These are phyloP conservation scores for Apus apus DNA, from an alignment of 2,113 vertebrate species.

Conservation along the genomic window DNA sequence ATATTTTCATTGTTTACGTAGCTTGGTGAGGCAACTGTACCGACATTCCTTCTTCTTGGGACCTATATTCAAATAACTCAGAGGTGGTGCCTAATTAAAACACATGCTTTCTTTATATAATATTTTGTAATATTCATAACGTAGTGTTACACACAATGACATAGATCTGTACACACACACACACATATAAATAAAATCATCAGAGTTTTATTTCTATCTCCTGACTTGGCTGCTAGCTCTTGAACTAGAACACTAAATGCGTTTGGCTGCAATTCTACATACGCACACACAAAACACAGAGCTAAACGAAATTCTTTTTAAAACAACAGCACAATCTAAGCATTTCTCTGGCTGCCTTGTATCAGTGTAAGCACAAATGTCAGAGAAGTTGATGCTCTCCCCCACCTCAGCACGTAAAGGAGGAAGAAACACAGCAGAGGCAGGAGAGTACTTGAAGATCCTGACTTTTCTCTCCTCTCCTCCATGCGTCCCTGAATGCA, in stretches of 20 bases:
- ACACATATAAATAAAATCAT: not conserved
- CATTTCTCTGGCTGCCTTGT: not conserved
- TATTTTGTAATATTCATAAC: not conserved
- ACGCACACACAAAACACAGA: not conserved
- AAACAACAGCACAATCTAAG: not conserved
- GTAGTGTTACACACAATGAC: not conserved
- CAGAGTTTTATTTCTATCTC: not conserved
- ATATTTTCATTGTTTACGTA: not conserved
- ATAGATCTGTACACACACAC: not conserved
- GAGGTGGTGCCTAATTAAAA: not conserved
- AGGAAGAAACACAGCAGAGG: not conserved
- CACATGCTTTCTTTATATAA: not conserved
- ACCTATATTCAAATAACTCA: not conserved
- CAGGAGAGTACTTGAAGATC: not conserved
- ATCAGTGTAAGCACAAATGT: not conserved
- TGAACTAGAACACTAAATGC: not conserved
- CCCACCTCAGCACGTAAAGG: not conserved
- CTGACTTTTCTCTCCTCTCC: not conserved
- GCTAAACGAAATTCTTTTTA: not conserved
- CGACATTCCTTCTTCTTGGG: not conserved
- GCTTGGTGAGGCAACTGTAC: not conserved
- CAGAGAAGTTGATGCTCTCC: not conserved
- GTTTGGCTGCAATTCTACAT: not conserved
- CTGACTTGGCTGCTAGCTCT: not conserved
- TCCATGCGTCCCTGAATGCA: accelerated